These are phyloP conservation scores for Grammomys surdaster DNA, from an alignment of 2,113 vertebrate genomes.

Conservation along the genomic window DNA sequence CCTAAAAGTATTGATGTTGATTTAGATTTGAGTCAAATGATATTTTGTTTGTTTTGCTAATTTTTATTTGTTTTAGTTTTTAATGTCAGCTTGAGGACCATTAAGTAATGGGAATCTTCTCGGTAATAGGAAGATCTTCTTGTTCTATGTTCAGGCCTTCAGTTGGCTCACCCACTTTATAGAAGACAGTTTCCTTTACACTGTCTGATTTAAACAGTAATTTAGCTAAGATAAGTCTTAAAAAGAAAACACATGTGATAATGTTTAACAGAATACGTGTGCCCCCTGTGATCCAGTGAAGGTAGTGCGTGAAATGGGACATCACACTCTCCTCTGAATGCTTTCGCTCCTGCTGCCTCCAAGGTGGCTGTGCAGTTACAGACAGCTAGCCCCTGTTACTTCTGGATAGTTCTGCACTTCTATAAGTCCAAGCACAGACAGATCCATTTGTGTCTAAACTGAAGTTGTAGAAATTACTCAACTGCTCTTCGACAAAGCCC, in stretches of 20 bases:
- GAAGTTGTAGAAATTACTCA: not conserved
- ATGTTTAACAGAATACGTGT: not conserved
- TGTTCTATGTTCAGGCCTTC: not conserved
- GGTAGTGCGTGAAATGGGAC: not conserved
- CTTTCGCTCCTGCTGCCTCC: not conserved
- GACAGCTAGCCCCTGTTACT: too few species aligned
- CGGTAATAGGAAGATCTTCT: not conserved
- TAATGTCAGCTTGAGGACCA: not conserved
- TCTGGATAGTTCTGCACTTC: not conserved
- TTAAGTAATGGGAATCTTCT: not conserved
- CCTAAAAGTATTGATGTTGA: not conserved
- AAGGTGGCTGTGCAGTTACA: not conserved
- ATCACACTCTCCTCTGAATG: not conserved
- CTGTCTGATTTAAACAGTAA: not conserved
- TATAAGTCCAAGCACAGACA: not conserved
- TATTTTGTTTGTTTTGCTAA: not conserved
- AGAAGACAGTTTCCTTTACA: not conserved
- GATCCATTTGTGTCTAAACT: not conserved
- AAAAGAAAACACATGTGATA: not conserved
- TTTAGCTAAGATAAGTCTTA: not conserved
- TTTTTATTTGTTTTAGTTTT: not conserved
- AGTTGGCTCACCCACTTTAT: accelerated
- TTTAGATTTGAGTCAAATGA: not conserved
- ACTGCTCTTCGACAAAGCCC: not conserved
- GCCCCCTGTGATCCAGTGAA: not conserved